Evolutionary conservation across 2,888 invertebrate genomes (phyloP).

Genomic region (Parasteatoda lunata): DNA sequence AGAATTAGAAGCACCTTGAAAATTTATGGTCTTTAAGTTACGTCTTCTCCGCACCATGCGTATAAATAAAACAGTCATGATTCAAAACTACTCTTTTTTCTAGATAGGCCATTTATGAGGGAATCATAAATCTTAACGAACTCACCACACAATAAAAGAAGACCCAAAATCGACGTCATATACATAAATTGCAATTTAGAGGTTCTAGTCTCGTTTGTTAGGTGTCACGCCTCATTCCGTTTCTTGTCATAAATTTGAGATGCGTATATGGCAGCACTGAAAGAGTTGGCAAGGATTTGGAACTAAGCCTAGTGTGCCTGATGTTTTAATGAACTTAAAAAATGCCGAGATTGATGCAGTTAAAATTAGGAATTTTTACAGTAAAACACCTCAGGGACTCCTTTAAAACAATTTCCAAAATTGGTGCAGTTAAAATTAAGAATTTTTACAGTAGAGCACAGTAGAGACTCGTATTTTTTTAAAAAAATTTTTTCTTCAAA

Average conservation of each 20-base stretch:
- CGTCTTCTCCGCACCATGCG: neutral
- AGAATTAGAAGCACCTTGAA: neutral
- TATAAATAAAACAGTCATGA: constrained; percentile 20
- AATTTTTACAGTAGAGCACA: no score
- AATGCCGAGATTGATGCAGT: no score
- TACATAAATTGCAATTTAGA: constrained; percentile 6
- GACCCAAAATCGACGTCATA: neutral
- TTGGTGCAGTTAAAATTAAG: no score
- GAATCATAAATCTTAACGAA: constrained; percentile 25
- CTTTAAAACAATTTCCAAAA: no score
- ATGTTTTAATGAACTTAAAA: no score
- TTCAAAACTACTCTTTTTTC: neutral
- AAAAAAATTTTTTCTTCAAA: no score
- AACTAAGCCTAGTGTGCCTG: no score
- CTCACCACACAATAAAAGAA: constrained; percentile 11
- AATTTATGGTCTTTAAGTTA: constrained; percentile 2
- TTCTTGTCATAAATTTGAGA: neutral
- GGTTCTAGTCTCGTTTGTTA: neutral
- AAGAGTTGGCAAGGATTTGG: no score
- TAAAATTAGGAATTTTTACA: no score
- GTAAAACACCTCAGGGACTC: no score
- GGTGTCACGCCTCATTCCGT: neutral
- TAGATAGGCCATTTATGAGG: neutral
- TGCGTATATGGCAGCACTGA: neutral
- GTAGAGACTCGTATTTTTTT: no score